Evolutionary conservation across 53 echinoderm and acorn worm species (phyloP).

Genomic region (Echinarachnius parma): DNA sequence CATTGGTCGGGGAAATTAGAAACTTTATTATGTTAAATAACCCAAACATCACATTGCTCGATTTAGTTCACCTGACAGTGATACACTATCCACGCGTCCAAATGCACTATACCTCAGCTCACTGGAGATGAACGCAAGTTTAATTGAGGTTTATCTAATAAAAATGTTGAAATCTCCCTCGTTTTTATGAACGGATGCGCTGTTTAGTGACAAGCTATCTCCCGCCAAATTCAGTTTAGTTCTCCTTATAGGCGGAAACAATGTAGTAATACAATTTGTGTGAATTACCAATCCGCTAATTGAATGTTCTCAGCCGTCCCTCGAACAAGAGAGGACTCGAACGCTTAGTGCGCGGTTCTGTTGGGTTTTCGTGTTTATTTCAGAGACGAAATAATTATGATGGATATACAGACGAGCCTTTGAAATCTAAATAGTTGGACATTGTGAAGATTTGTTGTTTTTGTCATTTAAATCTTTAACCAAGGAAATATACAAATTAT

Average conservation of each 20-base stretch:
- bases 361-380: conserved; percentile 12
- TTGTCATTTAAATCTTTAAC: too few species aligned
- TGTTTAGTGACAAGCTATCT: conserved; percentile 1
- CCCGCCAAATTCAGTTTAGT: conserved; percentile 38
- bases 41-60: too few species aligned
- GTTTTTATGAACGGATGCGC: conserved; percentile 15
- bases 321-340: too few species aligned
- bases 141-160: conserved; percentile 45
- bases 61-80: too few species aligned
- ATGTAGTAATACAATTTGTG: conserved; percentile 50
- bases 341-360: neutral
- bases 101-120: neutral
- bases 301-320: conserved; percentile 39
- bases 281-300: conserved; percentile 53
- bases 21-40: too few species aligned
- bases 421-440: too few species aligned
- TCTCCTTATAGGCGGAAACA: conserved; percentile 41
- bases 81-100: too few species aligned
- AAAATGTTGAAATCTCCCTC: conserved; percentile 34
- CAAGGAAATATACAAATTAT: too few species aligned
- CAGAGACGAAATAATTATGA: neutral
- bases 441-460: too few species aligned
- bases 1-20: too few species aligned
- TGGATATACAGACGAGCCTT: conserved; percentile 2
- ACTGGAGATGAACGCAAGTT: conserved; percentile 17